Base-by-base conservation (phyloP, 2,113 vertebrate species). In the Centropristis striata region DNA sequence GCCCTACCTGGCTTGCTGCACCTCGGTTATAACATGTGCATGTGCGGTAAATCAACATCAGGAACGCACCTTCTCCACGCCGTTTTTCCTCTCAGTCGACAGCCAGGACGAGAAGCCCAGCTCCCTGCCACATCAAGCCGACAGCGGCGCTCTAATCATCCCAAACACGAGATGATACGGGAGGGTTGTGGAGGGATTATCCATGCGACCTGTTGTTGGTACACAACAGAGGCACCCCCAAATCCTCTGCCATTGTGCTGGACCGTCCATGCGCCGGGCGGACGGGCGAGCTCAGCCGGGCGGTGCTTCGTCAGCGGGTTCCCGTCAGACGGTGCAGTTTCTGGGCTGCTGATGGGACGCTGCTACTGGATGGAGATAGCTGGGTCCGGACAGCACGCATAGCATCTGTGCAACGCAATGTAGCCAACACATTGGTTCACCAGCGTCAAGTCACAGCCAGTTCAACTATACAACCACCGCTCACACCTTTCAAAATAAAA, bases 11-110 rank as follows among this genome's bases (percentile, higher is more conserved):
- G 15, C 54, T 25, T 64, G 18, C 54, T 32, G 68, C 21, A 50
- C 25, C 16, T 53, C 65, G 42, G 18, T 53, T 4, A 16, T 53
- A 9, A 23, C 66, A 2, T 4, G 66, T 65, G 13, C 25, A 49
- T 28, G 50, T 78, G 59, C 14, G 23, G n/a, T 36, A 3, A 42
- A 64, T 60, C 32, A 28, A 4, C 54, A 58, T n/a, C 68, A 69
- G 42, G 16, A 32, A 92, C 90, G 81, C 86, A 94, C 93, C 91
- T 93, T 91, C 91, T 91, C 85, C 91, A 81, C 81, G 83, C 89
- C 70, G 78, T 71, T 63, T 32, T 36, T 64, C 58, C 61, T 55
- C 66, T 88, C 85, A 83, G 77, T 81, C 71, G 80, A 82, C 86
- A 63, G 67, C 57, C 78, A 50, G 88, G 86, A 91, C 65, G 61